A percentile compares a stretch with the other conserved stretches of the same genome.
phyloP scores from a whole-genome alignment of 2,113 vertebrate genomes.

The Lagenorhynchus albirostris region DNA sequence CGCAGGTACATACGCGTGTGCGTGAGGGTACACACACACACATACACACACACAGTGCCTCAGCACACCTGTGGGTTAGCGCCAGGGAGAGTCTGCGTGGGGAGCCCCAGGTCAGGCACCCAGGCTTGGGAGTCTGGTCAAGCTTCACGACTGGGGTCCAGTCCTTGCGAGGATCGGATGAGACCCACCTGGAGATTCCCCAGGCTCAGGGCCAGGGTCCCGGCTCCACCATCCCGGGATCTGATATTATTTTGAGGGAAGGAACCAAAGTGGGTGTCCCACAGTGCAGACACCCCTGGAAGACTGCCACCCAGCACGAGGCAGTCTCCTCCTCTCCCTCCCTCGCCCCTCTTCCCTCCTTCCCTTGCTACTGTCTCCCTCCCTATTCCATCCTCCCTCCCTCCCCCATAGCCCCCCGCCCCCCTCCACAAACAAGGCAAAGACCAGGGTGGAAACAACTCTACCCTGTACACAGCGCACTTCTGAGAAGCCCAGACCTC shows the following conservation, averaged over 20 bases:
- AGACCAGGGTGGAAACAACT: accelerated
- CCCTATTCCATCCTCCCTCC: not conserved
- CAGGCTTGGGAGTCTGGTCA: too few relatives aligned
- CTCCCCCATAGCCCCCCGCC: not conserved
- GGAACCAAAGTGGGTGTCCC: not conserved
- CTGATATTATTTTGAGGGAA: not conserved
- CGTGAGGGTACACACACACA: too few relatives aligned
- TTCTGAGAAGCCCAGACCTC: not conserved
- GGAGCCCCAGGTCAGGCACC: too few relatives aligned
- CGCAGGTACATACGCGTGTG: too few relatives aligned
- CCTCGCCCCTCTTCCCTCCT: not conserved
- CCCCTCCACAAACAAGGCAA: accelerated
- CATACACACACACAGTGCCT: accelerated
- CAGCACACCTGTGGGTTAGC: not conserved
- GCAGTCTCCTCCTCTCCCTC: not conserved
- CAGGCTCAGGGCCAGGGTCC: not conserved
- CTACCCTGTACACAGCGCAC: not conserved
- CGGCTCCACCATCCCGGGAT: accelerated
- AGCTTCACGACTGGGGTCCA: not conserved
- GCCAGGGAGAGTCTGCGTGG: not conserved
- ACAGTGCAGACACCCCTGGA: not conserved
- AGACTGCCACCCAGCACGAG: not conserved
- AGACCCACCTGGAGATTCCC: not conserved
- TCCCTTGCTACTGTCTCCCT: too few relatives aligned
- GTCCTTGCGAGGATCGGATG: not conserved